Evolutionary conservation across 2,113 vertebrate species (phyloP), one percentile per base, ranked within the genome.

Genomic region (Marmota monax): DNA sequence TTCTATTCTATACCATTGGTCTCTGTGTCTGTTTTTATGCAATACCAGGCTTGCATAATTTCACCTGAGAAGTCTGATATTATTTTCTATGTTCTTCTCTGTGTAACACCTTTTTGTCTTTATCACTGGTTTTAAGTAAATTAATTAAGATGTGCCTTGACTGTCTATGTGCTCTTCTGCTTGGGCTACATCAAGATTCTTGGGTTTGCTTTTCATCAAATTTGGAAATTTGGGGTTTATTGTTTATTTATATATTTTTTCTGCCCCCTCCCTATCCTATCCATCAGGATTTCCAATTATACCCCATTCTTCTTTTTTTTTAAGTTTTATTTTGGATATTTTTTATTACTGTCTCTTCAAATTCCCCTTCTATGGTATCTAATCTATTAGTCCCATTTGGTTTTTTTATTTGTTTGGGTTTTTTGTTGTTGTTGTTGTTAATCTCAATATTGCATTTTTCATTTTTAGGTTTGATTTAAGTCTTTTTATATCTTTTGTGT

Each of bases 231-330:
- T 63, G 0, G 6, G 20, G n/a, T 61, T 17, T 32, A 69, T 56
- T 78, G 45, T 76, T 70, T 79, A n/a, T 70, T 93, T 48, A 70
- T 27, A 20, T 58, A 70, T 93, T 78, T 51, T 45, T 86, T 84
- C 69, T 84, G 14, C 37, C 34, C 13, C 22, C 27, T 85, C 58
- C 11, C 56, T 56, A 25, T 7, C 34, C 20, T 88, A 34, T 67
- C 42, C n/a, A 82, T 87, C 65, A 87, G 84, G 27, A 63, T 80
- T 82, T 80, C 74, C 9, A n/a, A 56, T 85, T 58, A 58, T 93
- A 42, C 58, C 65, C 45, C 20, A 72, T 42, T 63, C 7, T 56
- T 63, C 10, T 67, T 83, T 94, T 67, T 79, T 90, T 4, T 48
- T 51, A 17, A 25, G 29, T 48, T 87, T 70, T 77, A 51, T 70